These are phyloP conservation scores for Phasia obesa DNA, from an alignment of 2,888 invertebrate genomes.

Conservation along the genomic window DNA sequence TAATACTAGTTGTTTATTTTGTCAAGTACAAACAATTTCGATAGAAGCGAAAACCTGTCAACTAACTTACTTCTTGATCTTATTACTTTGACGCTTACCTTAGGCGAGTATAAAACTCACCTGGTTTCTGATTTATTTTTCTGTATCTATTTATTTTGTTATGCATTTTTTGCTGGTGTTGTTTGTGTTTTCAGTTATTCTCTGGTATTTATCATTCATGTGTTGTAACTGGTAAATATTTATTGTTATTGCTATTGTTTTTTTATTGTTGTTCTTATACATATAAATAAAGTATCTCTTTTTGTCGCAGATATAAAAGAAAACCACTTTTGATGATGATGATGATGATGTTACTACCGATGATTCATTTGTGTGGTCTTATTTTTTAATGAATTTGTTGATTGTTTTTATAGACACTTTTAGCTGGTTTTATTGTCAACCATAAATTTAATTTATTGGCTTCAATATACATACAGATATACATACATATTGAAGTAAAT, in stretches of 20 bases:
- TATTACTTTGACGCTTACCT: neutral
- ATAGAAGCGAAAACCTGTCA: neutral
- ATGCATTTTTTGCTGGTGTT: slow-evolving; percentile 1
- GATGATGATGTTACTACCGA: slow-evolving; percentile 2
- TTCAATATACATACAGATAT: too few species aligned
- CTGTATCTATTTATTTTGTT: neutral
- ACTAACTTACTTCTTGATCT: slow-evolving; percentile 2
- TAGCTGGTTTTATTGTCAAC: slow-evolving; percentile 55
- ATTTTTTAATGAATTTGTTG: slow-evolving; percentile 48
- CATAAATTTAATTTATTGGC: slow-evolving; percentile 66
- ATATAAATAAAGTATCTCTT: slow-evolving; percentile 46
- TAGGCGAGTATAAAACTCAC: slow-evolving; percentile 49
- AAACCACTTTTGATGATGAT: neutral
- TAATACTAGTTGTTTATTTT: too few species aligned
- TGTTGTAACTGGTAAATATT: slow-evolving; percentile 69
- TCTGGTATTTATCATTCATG: slow-evolving; percentile 62
- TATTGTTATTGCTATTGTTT: slow-evolving; percentile 47
- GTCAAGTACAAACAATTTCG: too few species aligned
- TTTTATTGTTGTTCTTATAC: slow-evolving; percentile 44
- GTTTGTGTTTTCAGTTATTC: slow-evolving; percentile 7
- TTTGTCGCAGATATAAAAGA: slow-evolving; percentile 8
- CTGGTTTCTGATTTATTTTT: slow-evolving; percentile 34
- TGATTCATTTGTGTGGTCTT: slow-evolving; percentile 70
- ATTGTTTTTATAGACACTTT: slow-evolving; percentile 68
- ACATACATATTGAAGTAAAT: slow-evolving; percentile 41